Conservation (phyloP, 2,113 vertebrate genomes). For the Proterorhinus semilunaris region DNA sequence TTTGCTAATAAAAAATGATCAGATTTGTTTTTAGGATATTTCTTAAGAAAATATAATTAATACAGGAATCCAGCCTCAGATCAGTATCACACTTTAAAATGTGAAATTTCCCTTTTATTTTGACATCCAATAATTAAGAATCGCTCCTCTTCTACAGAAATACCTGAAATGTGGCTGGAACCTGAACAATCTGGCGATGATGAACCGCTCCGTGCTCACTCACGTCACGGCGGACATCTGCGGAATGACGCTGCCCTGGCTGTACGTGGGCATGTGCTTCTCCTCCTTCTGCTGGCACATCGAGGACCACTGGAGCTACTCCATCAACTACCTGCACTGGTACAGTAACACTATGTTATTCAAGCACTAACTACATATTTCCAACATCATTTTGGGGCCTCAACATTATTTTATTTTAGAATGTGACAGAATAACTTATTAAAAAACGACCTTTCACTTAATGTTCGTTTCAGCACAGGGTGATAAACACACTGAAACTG, state of each 20-base stretch:
- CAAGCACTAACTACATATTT: neutral
- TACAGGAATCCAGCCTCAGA: too few species aligned
- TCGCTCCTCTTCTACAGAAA: conserved; percentile 73
- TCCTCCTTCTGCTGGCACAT: conserved; percentile 99
- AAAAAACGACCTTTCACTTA: too few species aligned
- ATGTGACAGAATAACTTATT: too few species aligned
- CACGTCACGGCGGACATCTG: conserved; percentile 98
- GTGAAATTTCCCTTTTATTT: too few species aligned
- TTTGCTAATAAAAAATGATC: too few species aligned
- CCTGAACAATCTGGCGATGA: conserved; percentile 98
- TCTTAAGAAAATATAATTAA: too few species aligned
- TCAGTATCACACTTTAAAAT: neutral
- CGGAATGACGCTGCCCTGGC: conserved; percentile 98
- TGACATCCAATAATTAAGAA: too few species aligned
- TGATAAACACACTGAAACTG: too few species aligned
- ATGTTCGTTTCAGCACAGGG: too few species aligned
- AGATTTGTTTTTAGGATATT: too few species aligned
- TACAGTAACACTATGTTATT: conserved; percentile 55
- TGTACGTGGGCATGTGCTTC: conserved; percentile 99
- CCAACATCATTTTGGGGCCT: neutral
- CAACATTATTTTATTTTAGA: neutral
- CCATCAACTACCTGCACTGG: conserved; percentile 99
- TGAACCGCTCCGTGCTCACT: conserved; percentile 94
- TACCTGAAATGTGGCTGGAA: conserved; percentile 97
- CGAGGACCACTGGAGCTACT: conserved; percentile 99